Conservation (phyloP, 2,797 vertebrate genomes). For the Phoxinus dragarum region DNA sequence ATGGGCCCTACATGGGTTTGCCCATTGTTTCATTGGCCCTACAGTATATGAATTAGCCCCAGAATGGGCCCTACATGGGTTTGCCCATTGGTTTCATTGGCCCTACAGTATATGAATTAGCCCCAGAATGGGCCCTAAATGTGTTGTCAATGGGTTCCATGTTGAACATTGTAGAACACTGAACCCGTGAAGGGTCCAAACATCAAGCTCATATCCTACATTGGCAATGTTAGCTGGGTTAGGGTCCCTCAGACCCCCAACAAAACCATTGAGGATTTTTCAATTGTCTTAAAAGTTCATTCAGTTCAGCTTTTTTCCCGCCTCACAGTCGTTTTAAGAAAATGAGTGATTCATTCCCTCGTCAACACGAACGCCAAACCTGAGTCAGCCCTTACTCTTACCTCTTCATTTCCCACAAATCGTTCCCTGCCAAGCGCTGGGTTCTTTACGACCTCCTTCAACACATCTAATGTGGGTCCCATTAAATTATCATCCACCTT, state of each 20-base stretch:
- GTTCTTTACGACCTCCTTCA: slow-evolving; percentile 29
- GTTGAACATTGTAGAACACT: neutral
- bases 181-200: neutral
- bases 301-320: neutral
- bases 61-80: neutral
- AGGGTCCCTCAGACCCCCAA: neutral
- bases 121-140: neutral
- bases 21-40: neutral
- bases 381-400: slow-evolving; percentile 28
- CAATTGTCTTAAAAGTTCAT: neutral
- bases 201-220: neutral
- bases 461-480: slow-evolving; percentile 14
- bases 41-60: no score
- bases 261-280: neutral
- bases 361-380: slow-evolving; percentile 26
- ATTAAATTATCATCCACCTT: slow-evolving; percentile 40
- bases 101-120: neutral
- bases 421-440: slow-evolving; percentile 6
- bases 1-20: neutral
- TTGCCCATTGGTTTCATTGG: neutral
- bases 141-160: neutral
- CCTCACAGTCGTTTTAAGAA: neutral
- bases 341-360: slow-evolving; percentile 15
- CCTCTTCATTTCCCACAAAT: slow-evolving; percentile 14
- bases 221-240: neutral